Evolutionary conservation across 1,140 invertebrate species (phyloP).

Genomic region (Hirudo medicinalis): DNA sequence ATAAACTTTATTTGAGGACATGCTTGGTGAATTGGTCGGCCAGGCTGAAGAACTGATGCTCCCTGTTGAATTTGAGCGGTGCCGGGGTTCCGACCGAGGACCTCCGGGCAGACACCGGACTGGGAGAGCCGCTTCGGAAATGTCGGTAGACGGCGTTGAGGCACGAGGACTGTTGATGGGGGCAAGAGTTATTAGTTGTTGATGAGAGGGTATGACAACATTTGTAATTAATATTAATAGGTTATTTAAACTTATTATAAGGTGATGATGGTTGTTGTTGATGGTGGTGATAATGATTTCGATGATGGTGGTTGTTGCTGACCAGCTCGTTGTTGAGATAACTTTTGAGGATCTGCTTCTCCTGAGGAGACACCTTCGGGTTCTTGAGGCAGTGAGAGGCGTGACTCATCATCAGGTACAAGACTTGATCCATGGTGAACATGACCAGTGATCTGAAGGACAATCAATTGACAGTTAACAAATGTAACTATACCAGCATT

Average conservation of each 20-base stretch:
- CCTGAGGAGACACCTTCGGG: neutral
- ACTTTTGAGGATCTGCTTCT: conserved; percentile 3
- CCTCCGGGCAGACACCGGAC: neutral
- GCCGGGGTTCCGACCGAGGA: neutral
- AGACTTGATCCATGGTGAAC: conserved; percentile 6
- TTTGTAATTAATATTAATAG: too few relatives aligned
- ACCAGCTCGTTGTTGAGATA: neutral
- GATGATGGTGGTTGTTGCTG: neutral
- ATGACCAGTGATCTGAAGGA: neutral
- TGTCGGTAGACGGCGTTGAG: neutral
- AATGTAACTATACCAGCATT: too few relatives aligned
- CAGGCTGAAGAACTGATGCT: neutral
- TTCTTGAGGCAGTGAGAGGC: neutral
- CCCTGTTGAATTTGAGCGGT: neutral
- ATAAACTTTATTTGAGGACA: neutral
- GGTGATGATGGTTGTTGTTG: too few relatives aligned
- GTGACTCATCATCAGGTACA: conserved; percentile 12
- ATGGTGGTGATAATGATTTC: too few relatives aligned
- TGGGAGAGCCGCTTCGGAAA: neutral
- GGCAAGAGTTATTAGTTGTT: neutral
- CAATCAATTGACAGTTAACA: too few relatives aligned
- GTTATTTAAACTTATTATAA: too few relatives aligned
- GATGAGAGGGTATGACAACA: too few relatives aligned
- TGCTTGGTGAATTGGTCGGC: neutral
- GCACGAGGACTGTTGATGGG: neutral